Conservation (phyloP, 2,113 vertebrate species). For the Sturnira hondurensis region DNA sequence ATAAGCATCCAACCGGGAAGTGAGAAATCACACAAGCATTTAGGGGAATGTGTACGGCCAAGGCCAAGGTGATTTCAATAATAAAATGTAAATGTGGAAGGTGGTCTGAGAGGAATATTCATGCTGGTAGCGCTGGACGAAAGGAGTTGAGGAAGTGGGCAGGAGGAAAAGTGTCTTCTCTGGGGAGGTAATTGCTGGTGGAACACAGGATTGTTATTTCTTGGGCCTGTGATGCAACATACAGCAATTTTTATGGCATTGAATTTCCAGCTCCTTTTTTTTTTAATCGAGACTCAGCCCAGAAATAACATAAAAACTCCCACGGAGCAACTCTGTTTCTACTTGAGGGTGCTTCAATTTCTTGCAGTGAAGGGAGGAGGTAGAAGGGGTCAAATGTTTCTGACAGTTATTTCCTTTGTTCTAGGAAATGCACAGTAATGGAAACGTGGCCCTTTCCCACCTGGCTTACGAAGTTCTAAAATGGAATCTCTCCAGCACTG, state of each 20-base stretch:
- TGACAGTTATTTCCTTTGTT: not conserved
- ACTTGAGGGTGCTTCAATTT: not conserved
- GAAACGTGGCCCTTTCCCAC: not conserved
- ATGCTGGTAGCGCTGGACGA: not conserved
- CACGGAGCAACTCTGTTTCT: not conserved
- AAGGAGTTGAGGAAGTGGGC: not conserved
- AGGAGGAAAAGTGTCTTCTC: not conserved
- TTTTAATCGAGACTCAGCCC: not conserved
- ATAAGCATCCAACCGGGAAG: not conserved
- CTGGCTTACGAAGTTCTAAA: not conserved
- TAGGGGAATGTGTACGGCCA: not conserved
- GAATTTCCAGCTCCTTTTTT: not conserved
- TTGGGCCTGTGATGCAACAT: not conserved
- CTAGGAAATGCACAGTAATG: not conserved
- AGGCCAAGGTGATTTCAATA: not conserved
- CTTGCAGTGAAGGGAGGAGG: not conserved
- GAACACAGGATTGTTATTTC: not conserved
- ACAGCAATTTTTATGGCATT: not conserved
- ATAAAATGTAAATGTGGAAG: not conserved
- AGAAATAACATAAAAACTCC: not conserved
- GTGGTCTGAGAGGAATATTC: not conserved
- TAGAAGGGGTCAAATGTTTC: not conserved
- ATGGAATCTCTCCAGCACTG: not conserved
- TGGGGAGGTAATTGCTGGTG: not conserved
- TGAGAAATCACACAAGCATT: not conserved